Evolutionary conservation across 2,888 invertebrate species (phyloP).

Genomic region (Eupithecia subumbrata): DNA sequence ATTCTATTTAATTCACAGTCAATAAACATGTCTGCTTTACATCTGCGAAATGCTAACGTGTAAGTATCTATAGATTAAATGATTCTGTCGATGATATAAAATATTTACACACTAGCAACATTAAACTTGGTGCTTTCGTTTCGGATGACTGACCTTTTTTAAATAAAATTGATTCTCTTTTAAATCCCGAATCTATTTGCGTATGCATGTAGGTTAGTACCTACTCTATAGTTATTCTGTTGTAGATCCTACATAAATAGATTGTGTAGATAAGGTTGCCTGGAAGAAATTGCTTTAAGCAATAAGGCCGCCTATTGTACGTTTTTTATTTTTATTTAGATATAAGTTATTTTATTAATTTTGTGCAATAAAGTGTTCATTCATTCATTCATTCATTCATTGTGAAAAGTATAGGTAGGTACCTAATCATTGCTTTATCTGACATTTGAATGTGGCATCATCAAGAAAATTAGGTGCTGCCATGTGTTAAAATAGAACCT

Average conservation of each 20-base stretch:
- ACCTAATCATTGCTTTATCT: too few relatives aligned
- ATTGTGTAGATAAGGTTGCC: too few relatives aligned
- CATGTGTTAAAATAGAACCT: not conserved
- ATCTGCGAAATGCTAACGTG: slow-evolving; percentile 41
- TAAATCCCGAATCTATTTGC: not conserved
- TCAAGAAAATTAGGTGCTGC: not conserved
- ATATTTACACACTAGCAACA: slow-evolving; percentile 38
- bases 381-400: too few relatives aligned
- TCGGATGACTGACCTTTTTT: not conserved
- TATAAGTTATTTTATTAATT: too few relatives aligned
- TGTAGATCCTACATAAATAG: too few relatives aligned
- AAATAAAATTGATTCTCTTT: not conserved
- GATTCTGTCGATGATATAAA: slow-evolving; percentile 41
- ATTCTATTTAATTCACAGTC: slow-evolving; percentile 41
- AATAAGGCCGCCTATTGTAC: too few relatives aligned
- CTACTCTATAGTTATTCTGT: not conserved
- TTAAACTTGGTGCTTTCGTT: slow-evolving; percentile 20
- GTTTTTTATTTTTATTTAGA: too few relatives aligned
- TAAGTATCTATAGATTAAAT: slow-evolving; percentile 29
- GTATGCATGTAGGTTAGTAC: not conserved
- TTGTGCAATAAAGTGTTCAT: too few relatives aligned
- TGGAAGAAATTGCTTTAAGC: too few relatives aligned
- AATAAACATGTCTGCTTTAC: slow-evolving; percentile 44
- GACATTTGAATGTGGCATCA: not conserved
- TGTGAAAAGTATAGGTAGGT: too few relatives aligned